These are phyloP conservation scores for Drosophila limbata DNA, from an alignment of 2,888 invertebrate genomes.

Conservation along the genomic window DNA sequence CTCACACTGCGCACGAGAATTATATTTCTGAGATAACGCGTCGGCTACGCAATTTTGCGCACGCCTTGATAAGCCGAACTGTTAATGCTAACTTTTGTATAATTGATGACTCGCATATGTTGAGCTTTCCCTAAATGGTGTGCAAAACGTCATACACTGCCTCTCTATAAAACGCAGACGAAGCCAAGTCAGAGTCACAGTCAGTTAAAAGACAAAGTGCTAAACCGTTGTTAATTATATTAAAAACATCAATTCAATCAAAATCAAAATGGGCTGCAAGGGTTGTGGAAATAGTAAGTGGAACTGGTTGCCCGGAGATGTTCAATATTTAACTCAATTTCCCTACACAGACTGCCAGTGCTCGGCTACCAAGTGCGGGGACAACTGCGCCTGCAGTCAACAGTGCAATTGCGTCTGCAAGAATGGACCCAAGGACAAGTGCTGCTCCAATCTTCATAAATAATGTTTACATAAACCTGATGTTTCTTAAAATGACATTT, in stretches of 20 bases:
- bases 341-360: slow-evolving; percentile 70
- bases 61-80: slow-evolving; percentile 38
- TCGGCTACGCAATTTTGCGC: slow-evolving; percentile 48
- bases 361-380: slow-evolving; percentile 71
- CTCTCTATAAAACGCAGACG: slow-evolving; percentile 55
- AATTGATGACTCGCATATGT: slow-evolving; percentile 2
- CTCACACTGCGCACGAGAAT: slow-evolving; percentile 38
- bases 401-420: slow-evolving; percentile 76
- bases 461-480: not conserved
- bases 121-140: slow-evolving; percentile 36
- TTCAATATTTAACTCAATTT: not conserved
- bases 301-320: too few species aligned
- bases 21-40: slow-evolving; percentile 16
- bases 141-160: slow-evolving; percentile 46
- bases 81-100: not conserved
- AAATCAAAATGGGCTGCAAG: slow-evolving; percentile 71
- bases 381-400: slow-evolving; percentile 74
- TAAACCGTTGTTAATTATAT: slow-evolving; percentile 2
- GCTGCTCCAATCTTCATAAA: slow-evolving; percentile 55
- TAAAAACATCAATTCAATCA: not conserved
- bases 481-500: not conserved
- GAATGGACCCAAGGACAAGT: slow-evolving; percentile 73
- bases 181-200: slow-evolving; percentile 7
- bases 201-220: slow-evolving; percentile 9
- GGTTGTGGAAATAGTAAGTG: slow-evolving; percentile 74